Conservation (phyloP, 2,113 vertebrate genomes). For the Monarcha castaneiventris region DNA sequence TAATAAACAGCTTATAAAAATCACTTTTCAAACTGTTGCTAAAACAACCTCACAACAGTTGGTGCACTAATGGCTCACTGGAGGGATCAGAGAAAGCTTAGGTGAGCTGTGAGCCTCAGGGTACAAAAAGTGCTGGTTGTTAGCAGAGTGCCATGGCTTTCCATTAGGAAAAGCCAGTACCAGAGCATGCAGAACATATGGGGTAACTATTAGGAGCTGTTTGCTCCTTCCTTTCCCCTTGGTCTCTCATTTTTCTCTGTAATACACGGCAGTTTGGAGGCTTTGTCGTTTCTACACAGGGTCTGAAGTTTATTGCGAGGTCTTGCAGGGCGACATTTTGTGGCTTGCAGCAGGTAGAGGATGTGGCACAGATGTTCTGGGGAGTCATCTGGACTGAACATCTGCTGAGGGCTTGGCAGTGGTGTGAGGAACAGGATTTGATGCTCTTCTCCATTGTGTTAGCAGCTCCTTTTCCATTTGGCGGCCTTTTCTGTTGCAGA, state of each 20-base stretch:
- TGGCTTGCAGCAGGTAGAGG: conserved; percentile 9
- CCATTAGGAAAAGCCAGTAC: conserved; percentile 8
- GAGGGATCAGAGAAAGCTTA: conserved; percentile 15
- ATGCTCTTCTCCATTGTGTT: background rate
- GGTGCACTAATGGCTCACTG: conserved; percentile 2
- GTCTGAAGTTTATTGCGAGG: background rate
- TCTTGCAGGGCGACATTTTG: background rate
- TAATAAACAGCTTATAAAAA: conserved; percentile 68
- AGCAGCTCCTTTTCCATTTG: conserved; percentile 8
- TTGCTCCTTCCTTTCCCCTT: conserved; percentile 3
- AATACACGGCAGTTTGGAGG: background rate
- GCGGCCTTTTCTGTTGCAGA: background rate
- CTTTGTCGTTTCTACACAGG: background rate
- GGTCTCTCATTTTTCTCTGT: background rate
- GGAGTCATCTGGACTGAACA: conserved; percentile 10
- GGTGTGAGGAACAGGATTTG: background rate
- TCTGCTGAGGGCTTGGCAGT: background rate
- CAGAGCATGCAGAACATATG: background rate
- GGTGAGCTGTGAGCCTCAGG: conserved; percentile 16
- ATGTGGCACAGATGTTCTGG: conserved; percentile 12
- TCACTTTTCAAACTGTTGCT: conserved; percentile 54
- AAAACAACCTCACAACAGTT: conserved; percentile 54
- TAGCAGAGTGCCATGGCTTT: conserved; percentile 14
- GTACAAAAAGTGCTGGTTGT: background rate
- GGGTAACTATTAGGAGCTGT: conserved; percentile 22